Percentiles rank a stretch among this genome's conserved stretches.
Evolutionary conservation across 2,113 vertebrate genomes (phyloP).

Genomic region (Forbesichthys papilliferus): DNA sequence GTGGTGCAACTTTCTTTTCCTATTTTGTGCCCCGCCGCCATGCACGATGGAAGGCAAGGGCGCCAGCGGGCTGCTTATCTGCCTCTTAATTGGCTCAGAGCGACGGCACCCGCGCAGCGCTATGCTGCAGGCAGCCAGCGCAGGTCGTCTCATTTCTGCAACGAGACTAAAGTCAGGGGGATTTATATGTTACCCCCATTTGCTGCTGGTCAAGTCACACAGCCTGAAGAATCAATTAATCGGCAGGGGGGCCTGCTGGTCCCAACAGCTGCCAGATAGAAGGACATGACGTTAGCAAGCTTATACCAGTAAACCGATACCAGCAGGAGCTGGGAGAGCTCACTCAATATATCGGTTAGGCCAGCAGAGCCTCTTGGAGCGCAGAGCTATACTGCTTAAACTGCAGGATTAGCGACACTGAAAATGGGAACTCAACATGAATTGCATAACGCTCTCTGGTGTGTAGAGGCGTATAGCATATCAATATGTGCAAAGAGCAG

Average conservation of each 20-base stretch:
- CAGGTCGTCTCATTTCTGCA: constrained; percentile 32
- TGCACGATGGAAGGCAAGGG: constrained; percentile 46
- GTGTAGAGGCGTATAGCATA: neutral
- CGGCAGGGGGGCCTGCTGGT: constrained; percentile 33
- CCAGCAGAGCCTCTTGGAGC: constrained; percentile 19
- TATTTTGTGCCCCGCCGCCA: constrained; percentile 37
- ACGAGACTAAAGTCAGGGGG: constrained; percentile 28
- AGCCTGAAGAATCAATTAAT: constrained; percentile 30
- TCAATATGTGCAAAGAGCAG: neutral
- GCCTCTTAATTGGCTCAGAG: constrained; percentile 58
- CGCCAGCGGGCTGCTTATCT: constrained; percentile 52
- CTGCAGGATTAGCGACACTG: constrained; percentile 9
- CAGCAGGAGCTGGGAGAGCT: constrained; percentile 9
- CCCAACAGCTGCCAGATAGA: constrained; percentile 6
- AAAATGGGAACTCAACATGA: neutral
- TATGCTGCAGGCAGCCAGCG: constrained; percentile 26
- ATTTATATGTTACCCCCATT: constrained; percentile 58
- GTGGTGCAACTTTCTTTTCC: constrained; percentile 51
- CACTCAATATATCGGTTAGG: constrained; percentile 29
- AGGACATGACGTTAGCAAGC: constrained; percentile 7
- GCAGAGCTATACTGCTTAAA: constrained; percentile 12
- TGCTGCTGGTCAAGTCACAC: constrained; percentile 28
- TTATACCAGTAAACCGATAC: constrained; percentile 12
- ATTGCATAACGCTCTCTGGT: neutral
- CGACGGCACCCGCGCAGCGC: neutral